A percentile compares a stretch with the other conserved stretches of the same genome.
phyloP scores from a whole-genome alignment of 2,113 vertebrate species.

The Stigmatopora nigra region DNA sequence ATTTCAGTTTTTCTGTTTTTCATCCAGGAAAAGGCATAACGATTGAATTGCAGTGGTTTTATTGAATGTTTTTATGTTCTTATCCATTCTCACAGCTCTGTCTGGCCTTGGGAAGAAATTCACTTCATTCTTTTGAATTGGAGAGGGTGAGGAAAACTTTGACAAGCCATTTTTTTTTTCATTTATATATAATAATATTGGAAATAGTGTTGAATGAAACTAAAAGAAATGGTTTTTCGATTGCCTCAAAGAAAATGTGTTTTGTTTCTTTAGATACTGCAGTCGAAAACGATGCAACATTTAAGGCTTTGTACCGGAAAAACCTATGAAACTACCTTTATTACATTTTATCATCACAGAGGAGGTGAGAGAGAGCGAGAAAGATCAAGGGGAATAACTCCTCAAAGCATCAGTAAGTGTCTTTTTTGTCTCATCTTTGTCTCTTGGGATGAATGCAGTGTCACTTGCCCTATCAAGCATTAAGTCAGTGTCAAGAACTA shows the following conservation, averaged over 20 bases:
- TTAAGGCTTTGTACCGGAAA: constrained; percentile 77
- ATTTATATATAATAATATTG: no score
- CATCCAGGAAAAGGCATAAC: not conserved
- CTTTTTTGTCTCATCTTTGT: constrained; percentile 15
- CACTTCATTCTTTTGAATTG: constrained; percentile 94
- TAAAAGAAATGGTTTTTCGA: constrained; percentile 8
- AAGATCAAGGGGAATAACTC: constrained; percentile 26
- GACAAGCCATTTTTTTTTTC: not conserved
- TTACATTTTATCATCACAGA: constrained; percentile 63
- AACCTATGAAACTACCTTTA: constrained; percentile 79
- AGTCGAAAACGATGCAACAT: constrained; percentile 60
- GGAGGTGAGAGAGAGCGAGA: constrained; percentile 21
- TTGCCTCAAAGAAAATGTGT: constrained; percentile 15
- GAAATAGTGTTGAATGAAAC: no score
- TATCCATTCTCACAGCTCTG: constrained; percentile 71
- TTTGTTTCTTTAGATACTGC: constrained; percentile 38
- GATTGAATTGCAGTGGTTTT: not conserved
- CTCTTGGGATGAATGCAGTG: constrained; percentile 13
- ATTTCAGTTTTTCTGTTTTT: not conserved
- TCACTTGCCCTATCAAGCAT: constrained; percentile 8
- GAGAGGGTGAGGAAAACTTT: constrained; percentile 68
- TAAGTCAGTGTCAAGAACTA: constrained; percentile 2
- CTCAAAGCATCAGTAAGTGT: constrained; percentile 84
- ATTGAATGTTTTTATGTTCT: constrained; percentile 7
- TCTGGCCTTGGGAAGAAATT: constrained; percentile 98